Conservation (phyloP, 1,140 invertebrate species). For the Zaprionus ghesquierei region DNA sequence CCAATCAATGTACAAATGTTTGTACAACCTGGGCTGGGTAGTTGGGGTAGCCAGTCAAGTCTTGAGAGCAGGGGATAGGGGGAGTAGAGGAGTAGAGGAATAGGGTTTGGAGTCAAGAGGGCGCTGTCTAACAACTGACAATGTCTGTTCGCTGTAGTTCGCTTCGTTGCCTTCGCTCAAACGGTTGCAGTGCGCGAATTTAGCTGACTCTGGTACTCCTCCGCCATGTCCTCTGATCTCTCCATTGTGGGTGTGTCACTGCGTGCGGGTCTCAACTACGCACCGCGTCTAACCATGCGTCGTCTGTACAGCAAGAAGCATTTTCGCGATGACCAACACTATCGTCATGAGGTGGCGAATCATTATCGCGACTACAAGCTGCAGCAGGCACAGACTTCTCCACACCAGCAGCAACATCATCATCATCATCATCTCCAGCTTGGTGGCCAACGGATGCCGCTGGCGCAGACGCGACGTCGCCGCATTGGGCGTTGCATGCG, state of each 20-base stretch:
- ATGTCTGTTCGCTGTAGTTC: constrained; percentile 58
- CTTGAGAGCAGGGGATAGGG: background rate
- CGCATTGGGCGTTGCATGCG: constrained; percentile 11
- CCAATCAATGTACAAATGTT: constrained; percentile 67
- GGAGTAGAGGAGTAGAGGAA: background rate
- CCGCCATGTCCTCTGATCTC: constrained; percentile 30
- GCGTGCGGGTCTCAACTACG: constrained; percentile 48
- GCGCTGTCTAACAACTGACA: constrained; percentile 27
- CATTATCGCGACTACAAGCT: constrained; percentile 76
- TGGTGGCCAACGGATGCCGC: background rate
- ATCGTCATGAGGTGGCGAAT: constrained; percentile 77
- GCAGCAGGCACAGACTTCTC: constrained; percentile 20
- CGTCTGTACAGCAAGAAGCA: constrained; percentile 58
- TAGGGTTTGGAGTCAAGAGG: background rate
- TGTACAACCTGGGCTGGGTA: constrained; percentile 17
- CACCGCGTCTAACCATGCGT: constrained; percentile 59
- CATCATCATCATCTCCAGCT: constrained; percentile 2
- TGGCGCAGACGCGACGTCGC: constrained; percentile 1
- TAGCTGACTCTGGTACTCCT: background rate
- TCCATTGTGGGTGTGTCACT: constrained; percentile 47
- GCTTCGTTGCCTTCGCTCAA: constrained; percentile 47
- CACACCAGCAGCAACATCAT: background rate
- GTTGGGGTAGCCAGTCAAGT: background rate
- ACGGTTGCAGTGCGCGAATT: constrained; percentile 30
- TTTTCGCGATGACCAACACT: constrained; percentile 55